Evolutionary conservation across 2,113 vertebrate species (phyloP).

Genomic region (Archilochus colubris): DNA sequence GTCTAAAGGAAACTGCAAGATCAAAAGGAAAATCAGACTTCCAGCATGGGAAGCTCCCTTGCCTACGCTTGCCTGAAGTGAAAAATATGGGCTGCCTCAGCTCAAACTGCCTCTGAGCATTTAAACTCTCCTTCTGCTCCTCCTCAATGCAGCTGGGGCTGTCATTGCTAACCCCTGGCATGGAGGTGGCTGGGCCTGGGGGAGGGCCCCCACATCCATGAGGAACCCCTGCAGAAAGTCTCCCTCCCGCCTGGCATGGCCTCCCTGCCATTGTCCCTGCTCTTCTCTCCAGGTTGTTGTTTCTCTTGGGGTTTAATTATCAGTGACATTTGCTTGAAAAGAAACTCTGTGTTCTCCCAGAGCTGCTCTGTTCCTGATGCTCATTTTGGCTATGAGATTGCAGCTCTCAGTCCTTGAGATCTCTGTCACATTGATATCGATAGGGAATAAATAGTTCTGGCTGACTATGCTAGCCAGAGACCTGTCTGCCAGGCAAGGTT

Average conservation of each 20-base stretch:
- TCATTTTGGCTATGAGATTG: neutral
- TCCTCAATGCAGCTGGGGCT: neutral
- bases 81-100: neutral
- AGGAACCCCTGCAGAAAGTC: neutral
- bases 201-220: neutral
- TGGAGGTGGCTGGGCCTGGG: neutral
- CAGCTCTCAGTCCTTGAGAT: neutral
- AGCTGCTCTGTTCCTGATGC: conserved; percentile 15
- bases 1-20: neutral
- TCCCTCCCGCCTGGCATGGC: neutral
- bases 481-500: neutral
- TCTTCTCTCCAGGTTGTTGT: rapidly evolving
- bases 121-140: conserved; percentile 6
- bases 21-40: neutral
- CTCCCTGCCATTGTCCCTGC: neutral
- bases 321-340: neutral
- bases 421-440: neutral
- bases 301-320: conserved; percentile 2
- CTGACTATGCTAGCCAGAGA: neutral
- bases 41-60: neutral
- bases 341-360: neutral
- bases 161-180: neutral
- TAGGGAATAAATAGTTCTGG: neutral
- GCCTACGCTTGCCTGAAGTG: neutral
- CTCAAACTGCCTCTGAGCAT: neutral